Evolutionary conservation across 2,113 vertebrate genomes (phyloP), one percentile per base, ranked within the genome.

Genomic region (Mobula birostris): DNA sequence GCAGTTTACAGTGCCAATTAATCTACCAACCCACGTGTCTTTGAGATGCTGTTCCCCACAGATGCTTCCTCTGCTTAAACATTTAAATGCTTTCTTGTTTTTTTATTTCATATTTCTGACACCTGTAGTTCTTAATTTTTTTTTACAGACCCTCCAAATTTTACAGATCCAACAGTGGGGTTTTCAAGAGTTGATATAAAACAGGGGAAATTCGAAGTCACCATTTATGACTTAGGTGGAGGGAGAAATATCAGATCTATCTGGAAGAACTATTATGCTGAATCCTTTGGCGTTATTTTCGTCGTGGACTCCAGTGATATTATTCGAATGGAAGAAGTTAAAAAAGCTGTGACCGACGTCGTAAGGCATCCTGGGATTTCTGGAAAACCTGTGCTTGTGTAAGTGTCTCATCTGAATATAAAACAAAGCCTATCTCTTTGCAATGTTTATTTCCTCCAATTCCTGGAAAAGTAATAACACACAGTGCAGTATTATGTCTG

Each of bases 221-320:
- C 99, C 93, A 98, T 99, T 95, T 99, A 98, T 74, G 99, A 99
- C 95, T 96, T 99, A 82, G 99, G 99, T 40, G 99, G 99, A 0
- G 98, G 99, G n/a, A 98, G 98, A 95, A 95, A 97, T 70, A 99
- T 99, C 96, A 97, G 99, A 0, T 36, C 36, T 36, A 36, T 36
- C 36, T 36, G 36, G 36, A 36, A 36, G 36, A 36, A 36, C 36
- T 36, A 99, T 94, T 99, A 99, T 91, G 98, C 98, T 0, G 98
- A 99, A 95, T 98, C 98, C 2, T 98, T 98, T 0, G 99, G 99
- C 0, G 98, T 99, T n/a, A 98, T 99, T 96, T 99, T 99, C 94
- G 99, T 99, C 94, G 98, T 99, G 96, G 99, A 99, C 97, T 99
- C 99, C 95, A 99, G 98, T 94, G 99, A 99, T n/a, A 94, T 98